These are phyloP conservation scores for Piprites chloris DNA, from an alignment of 2,113 vertebrate species.

Conservation along the genomic window DNA sequence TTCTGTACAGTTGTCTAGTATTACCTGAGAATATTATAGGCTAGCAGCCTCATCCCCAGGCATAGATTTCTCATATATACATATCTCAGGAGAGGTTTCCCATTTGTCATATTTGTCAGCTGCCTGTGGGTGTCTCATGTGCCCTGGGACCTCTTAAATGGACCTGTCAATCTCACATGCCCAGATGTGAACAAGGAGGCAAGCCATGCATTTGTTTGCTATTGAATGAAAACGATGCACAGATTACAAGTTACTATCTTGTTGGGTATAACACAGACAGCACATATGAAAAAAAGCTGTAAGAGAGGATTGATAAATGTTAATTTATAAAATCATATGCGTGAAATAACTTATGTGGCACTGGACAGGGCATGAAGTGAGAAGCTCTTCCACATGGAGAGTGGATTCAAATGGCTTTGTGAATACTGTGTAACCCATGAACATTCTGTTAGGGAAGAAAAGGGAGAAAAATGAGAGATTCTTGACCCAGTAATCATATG, in stretches of 20 bases:
- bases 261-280: neutral
- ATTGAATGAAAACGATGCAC: neutral
- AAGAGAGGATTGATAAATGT: neutral
- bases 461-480: neutral
- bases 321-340: neutral
- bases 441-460: neutral
- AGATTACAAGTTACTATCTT: neutral
- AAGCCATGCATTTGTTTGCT: neutral
- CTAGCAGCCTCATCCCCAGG: neutral
- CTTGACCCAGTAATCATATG: neutral
- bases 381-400: neutral
- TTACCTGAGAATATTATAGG: neutral
- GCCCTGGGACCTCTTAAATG: neutral
- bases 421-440: neutral
- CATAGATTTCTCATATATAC: neutral
- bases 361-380: neutral
- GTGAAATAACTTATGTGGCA: neutral
- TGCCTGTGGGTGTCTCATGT: neutral
- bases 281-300: neutral
- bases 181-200: neutral
- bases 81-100: neutral
- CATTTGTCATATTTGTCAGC: neutral
- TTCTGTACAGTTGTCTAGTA: neutral
- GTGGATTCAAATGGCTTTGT: neutral
- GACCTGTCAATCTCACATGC: neutral